Base-by-base conservation (phyloP, 2,797 vertebrate genomes). In the Tokudaia muenninki region DNA sequence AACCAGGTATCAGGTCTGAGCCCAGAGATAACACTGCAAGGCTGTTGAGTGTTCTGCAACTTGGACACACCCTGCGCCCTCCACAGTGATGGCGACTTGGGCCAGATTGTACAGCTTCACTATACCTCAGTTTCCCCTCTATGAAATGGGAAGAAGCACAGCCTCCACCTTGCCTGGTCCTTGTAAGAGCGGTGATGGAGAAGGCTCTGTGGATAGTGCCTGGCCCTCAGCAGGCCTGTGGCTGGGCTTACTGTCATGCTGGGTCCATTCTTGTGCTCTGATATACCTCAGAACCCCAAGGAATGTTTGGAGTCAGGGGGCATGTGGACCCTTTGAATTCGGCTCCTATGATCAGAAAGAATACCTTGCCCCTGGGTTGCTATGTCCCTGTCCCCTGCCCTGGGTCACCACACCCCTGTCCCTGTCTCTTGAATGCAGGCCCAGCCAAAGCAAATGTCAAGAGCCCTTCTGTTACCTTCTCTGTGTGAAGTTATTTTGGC, bases 391-490 rank as follows among this genome's bases (percentile, higher is more conserved):
- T 2, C 37, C 13, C 26, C 57, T 59, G 57, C 29, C 12, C 11
- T 37, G n/a, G 37, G 37, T 47, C 37, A 44, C 21, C 24, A 61
- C 1, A 14, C 14, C 11, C 3, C n/a, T 44, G 57, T 1, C 19
- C 41, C 31, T 44, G 31, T 31, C 19, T 10, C 9, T 31, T 52
- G 61, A 59, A 17, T 12, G 11, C n/a, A 55, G 47, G 0, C 0
- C 44, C n/a, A 5, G 24, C 65, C 7, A 1, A 75, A 44, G 37
- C 12, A 12, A 24, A 34, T 31, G 24, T 1, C 11, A 1, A 31
- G 67, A 63, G 55, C 3, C 63, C 31, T 17, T 79, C 16, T 88
- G 31, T 97, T 96, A 99, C 98, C 98, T 99, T 98, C 98, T 99
- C 41, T 87, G 96, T 2, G 98, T 97, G 94, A 95, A 98, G 90